A percentile compares a stretch with the other conserved stretches of the same genome.
These are phyloP conservation scores for Pseudolaguvia tuberculata DNA, from an alignment of 2,113 vertebrate species.

Conservation along the genomic window DNA sequence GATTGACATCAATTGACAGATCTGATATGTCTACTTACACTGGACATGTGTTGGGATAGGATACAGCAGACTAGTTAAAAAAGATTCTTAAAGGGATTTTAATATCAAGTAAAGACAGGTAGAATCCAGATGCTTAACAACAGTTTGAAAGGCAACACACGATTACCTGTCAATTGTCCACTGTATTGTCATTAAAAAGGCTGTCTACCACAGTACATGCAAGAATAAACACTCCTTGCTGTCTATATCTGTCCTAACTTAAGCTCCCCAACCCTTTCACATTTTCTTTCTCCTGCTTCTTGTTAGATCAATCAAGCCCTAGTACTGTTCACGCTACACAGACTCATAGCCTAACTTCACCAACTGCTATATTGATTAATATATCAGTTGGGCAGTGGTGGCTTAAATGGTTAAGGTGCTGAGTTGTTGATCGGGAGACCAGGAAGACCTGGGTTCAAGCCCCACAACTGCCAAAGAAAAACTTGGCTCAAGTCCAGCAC, in stretches of 20 bases:
- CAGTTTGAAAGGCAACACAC: background rate
- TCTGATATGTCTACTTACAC: too few species aligned
- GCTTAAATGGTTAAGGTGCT: too few species aligned
- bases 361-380: background rate
- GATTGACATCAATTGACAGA: too few species aligned
- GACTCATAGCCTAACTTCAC: background rate
- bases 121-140: background rate
- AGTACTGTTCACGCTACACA: too few species aligned
- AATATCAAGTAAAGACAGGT: background rate
- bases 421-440: too few species aligned
- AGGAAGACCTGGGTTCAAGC: too few species aligned
- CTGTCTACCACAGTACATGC: background rate
- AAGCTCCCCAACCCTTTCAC: background rate
- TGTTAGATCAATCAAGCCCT: background rate
- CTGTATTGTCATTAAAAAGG: slow-evolving; percentile 1
- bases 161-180: background rate
- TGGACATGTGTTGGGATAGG: too few species aligned
- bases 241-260: background rate
- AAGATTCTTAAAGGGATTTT: too few species aligned
- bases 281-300: background rate
- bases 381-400: too few species aligned
- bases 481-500: too few species aligned
- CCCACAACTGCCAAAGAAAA: too few species aligned
- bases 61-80: too few species aligned
- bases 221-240: background rate